These are phyloP conservation scores for Cephus sareptanus DNA, from an alignment of 2,888 invertebrate species.

Conservation along the genomic window DNA sequence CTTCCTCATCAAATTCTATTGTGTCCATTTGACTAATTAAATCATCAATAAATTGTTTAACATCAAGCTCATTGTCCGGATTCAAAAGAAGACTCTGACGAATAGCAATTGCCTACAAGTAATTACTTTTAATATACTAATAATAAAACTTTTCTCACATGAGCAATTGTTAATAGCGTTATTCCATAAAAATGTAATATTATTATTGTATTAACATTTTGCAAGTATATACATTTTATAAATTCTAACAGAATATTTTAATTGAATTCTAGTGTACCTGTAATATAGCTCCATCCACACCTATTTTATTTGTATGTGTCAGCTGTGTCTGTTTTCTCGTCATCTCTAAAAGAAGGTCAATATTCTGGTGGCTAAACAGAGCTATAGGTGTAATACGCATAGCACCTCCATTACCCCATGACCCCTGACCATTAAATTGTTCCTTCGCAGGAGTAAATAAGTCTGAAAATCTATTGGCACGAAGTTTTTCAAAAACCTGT, in stretches of 20 bases:
- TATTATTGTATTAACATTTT: slow-evolving; percentile 1
- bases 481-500: slow-evolving; percentile 70
- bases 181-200: slow-evolving; percentile 7
- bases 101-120: slow-evolving; percentile 69
- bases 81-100: slow-evolving; percentile 68
- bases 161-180: no score
- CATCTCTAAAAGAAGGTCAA: slow-evolving; percentile 67
- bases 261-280: slow-evolving; percentile 54
- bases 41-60: slow-evolving; percentile 66
- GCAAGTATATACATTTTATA: neutral
- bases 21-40: slow-evolving; percentile 69
- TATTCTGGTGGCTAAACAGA: slow-evolving; percentile 70
- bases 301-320: slow-evolving; percentile 73
- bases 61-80: slow-evolving; percentile 66
- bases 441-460: slow-evolving; percentile 73
- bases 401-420: slow-evolving; percentile 83
- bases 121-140: neutral
- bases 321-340: slow-evolving; percentile 69
- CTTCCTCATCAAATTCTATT: slow-evolving; percentile 67
- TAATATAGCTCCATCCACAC: slow-evolving; percentile 71
- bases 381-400: slow-evolving; percentile 79
- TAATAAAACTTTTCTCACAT: no score
- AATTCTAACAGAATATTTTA: neutral
- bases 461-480: slow-evolving; percentile 69
- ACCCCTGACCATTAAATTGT: slow-evolving; percentile 77